Base-by-base conservation (phyloP, 1,140 invertebrate genomes). In the fruit fly (Drosophila melanogaster) region DNA sequence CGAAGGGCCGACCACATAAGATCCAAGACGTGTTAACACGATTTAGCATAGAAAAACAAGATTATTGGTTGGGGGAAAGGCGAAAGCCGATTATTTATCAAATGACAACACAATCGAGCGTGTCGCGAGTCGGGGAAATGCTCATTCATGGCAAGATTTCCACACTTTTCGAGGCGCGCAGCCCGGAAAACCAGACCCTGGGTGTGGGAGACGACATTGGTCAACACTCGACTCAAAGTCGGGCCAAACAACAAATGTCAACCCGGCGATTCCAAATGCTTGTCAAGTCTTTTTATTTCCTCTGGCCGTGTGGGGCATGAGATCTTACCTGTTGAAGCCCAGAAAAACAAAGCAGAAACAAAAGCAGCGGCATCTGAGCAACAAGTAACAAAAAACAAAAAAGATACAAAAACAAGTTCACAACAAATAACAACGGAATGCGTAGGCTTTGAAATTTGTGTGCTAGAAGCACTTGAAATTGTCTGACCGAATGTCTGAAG, bases 111-210 rank as follows among this genome's bases (percentile, higher is more conserved):
- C 70, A 65, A 79, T 79, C 74, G 75, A 85, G 22, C 56, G 43
- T 26, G 22, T 53, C 57, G 43, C 62, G 37, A 37, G 46, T 19
- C 7, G 61, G 35, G 40, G 61, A 65, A 61, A 74, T 80, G 65
- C 69, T 87, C 84, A 87, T 87, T 89, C 84, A 87, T 79, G 65
- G 74, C 58, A 35, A 72, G 71, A 72, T 87, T 83, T 83, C 79
- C 66, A 81, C 67, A 64, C 83, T 77, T 86, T 81, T 65, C 7
- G 19, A 70, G 72, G 46, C 59, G 44, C 67, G 61, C 65, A 40
- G 55, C 49, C 77, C 56, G 44, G 11, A 43, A 70, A 58, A 67
- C 47, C 35, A 61, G 43, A 64, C 59, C 46, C 38, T 56, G 24
- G 59, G 44, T 56, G 79, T 77, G 79, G 79, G 65, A 72, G 66